Conservation (phyloP, 2,113 vertebrate species). For the Paramormyrops kingsleyae region DNA sequence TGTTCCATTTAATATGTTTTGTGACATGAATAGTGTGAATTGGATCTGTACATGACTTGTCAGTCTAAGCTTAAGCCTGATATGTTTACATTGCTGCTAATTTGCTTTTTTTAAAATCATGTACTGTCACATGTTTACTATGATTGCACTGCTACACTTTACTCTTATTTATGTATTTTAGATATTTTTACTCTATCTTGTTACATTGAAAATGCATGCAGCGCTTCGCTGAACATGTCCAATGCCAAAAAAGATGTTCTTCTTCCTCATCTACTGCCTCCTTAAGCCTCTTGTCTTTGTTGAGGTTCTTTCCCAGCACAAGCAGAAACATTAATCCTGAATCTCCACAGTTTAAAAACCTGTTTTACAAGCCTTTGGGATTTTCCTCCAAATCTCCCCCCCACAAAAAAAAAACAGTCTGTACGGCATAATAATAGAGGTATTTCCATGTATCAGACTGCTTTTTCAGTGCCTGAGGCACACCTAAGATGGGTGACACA, state of each 20-base stretch:
- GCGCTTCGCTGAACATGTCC: background rate
- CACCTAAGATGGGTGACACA: background rate
- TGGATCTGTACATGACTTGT: too few relatives aligned
- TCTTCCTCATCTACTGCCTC: background rate
- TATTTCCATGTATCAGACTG: background rate
- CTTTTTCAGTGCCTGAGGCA: background rate
- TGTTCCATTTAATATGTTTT: too few relatives aligned
- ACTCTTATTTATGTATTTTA: background rate
- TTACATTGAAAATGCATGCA: background rate
- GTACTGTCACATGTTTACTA: background rate
- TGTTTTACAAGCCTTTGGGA: background rate
- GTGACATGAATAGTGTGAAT: too few relatives aligned
- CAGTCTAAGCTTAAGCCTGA: background rate
- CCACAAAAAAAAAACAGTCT: background rate
- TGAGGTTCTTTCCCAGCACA: background rate
- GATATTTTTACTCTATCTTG: background rate
- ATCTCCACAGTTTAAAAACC: background rate
- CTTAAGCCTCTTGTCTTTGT: background rate
- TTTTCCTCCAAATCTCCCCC: background rate
- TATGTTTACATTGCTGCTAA: background rate
- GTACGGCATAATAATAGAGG: background rate
- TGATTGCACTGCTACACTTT: background rate
- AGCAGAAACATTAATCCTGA: background rate
- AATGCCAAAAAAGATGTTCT: background rate
- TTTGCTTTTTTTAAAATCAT: background rate